These are phyloP conservation scores for Galbula dea DNA, from an alignment of 2,113 vertebrate species.

Conservation along the genomic window DNA sequence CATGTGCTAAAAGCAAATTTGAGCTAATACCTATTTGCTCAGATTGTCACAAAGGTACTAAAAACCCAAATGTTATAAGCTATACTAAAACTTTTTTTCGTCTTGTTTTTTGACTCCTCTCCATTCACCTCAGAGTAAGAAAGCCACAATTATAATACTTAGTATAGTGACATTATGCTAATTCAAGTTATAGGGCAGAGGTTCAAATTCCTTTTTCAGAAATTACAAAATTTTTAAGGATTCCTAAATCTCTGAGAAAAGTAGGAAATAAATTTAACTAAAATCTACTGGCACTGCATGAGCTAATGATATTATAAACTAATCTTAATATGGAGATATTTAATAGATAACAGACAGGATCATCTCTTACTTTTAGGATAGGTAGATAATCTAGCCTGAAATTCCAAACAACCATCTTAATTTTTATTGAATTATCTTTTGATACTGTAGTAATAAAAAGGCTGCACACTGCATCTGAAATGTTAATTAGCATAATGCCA, in stretches of 20 bases:
- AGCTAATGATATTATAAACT: not conserved
- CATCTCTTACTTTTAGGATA: not conserved
- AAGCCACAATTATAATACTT: not conserved
- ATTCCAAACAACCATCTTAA: not conserved
- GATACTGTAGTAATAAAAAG: not conserved
- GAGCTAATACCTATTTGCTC: not conserved
- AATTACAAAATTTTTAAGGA: not conserved
- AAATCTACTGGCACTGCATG: not conserved
- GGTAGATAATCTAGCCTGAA: not conserved
- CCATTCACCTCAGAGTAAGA: not conserved
- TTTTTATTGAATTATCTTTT: not conserved
- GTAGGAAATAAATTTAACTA: not conserved
- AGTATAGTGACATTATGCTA: not conserved
- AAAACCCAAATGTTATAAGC: not conserved
- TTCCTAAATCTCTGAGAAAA: not conserved
- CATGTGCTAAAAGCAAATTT: not conserved
- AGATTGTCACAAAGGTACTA: not conserved
- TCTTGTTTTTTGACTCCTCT: not conserved
- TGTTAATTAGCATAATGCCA: not conserved
- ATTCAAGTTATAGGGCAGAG: not conserved
- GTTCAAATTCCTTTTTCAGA: not conserved
- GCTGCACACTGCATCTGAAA: not conserved
- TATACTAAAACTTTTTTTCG: not conserved
- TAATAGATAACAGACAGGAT: not conserved
- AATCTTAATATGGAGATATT: not conserved